Conservation (phyloP, 2,888 invertebrate genomes). For the Bimastos eiseni region DNA sequence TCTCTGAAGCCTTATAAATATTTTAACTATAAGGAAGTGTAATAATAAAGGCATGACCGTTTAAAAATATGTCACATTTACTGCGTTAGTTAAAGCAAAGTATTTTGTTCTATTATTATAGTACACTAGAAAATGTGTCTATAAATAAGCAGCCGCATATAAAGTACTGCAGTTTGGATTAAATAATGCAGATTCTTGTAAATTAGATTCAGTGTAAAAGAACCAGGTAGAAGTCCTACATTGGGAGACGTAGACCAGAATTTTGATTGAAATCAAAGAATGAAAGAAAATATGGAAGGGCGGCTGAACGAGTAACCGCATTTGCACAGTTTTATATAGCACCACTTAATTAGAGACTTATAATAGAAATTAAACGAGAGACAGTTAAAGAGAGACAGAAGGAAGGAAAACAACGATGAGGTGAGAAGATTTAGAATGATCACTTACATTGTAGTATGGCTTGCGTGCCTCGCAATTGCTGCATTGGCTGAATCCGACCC, state of each 20-base stretch:
- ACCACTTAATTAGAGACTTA: neutral
- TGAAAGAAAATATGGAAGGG: neutral
- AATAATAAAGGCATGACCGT: neutral
- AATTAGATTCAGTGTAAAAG: too few relatives aligned
- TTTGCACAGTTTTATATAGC: neutral
- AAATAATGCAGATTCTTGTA: neutral
- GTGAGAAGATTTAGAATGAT: neutral
- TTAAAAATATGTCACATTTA: neutral
- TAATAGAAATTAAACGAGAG: neutral
- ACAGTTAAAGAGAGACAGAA: neutral
- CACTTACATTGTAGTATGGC: neutral
- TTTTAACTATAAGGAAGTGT: neutral
- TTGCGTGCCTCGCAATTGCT: constrained; percentile 45
- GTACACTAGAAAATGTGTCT: neutral
- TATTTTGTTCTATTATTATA: too few relatives aligned
- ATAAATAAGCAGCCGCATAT: neutral
- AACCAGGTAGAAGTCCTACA: too few relatives aligned
- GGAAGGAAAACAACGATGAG: neutral
- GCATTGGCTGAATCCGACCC: constrained; percentile 61
- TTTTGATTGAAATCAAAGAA: too few relatives aligned
- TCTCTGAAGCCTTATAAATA: neutral
- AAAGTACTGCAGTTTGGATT: too few relatives aligned
- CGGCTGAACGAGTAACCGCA: neutral
- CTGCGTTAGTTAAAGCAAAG: too few relatives aligned
- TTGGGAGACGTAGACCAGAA: too few relatives aligned